Evolutionary conservation across 1,140 invertebrate genomes (phyloP), one percentile per base, ranked within the genome.

Genomic region (Stegodyphus mimosarum): DNA sequence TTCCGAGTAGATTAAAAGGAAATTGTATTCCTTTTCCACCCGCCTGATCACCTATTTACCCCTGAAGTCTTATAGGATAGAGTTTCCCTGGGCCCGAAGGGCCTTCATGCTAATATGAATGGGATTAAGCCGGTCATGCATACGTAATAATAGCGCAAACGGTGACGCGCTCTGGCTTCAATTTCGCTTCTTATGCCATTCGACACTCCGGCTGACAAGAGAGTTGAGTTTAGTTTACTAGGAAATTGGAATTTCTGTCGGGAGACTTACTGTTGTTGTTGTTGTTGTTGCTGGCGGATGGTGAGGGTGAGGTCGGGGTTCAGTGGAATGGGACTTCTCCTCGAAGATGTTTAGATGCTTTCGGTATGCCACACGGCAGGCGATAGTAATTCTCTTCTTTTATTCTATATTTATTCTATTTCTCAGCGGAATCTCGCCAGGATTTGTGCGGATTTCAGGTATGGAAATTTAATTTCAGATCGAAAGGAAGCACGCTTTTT

Each of bases 11-110:
- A 79, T 79, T 79, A 79, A 70, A 70, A 79, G 77, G 67, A 79
- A 79, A 79, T 79, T 79, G 77, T 79, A 79, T 79, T 79, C 77
- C 77, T 79, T 79, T 79, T 79, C 77, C 53, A 18, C 50, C 66
- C 50, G 17, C 33, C 77, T 79, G 77, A 79, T 79, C 77, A 79
- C 77, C 77, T 79, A 79, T 33, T 33, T 33, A 79, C 50, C 77
- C 75, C 77, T 64, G 67, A 11, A 79, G 77, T 70, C 67, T 79
- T 70, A 48, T 17, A n/a, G 1, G n/a, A 66, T 66, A n/a, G 64
- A 17, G n/a, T 66, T 66, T 66, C 64, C 7, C 60, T 15, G 64
- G n/a, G 13, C 67, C 63, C 33, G 60, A 77, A 66, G 63, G 75
- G 75, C 63, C 77, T 66, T 77, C 74, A 66, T 77, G 74, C 74